Percentiles rank a stretch among this genome's conserved stretches.
These are phyloP conservation scores for Cheirogaleus major DNA, from an alignment of 2,797 vertebrate genomes.

Conservation along the genomic window DNA sequence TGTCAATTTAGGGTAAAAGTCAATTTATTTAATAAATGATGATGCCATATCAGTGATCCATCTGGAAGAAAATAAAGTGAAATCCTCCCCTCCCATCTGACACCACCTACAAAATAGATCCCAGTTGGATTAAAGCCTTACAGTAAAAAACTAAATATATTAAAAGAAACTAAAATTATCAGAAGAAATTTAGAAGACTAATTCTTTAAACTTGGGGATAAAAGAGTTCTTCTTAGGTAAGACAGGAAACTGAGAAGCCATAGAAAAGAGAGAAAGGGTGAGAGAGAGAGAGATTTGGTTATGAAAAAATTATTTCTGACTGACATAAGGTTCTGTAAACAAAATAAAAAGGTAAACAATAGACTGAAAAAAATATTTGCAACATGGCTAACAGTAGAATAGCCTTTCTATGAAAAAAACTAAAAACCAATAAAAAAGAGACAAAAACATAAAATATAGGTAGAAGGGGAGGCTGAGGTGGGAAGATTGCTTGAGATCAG, in stretches of 20 bases:
- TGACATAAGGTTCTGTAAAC: not conserved
- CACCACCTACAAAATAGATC: not conserved
- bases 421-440: not conserved
- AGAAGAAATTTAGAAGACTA: not conserved
- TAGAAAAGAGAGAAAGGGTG: not conserved
- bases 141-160: not conserved
- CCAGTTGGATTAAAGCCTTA: not conserved
- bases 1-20: not conserved
- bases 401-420: not conserved
- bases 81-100: not conserved
- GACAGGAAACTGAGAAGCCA: not conserved
- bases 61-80: slow-evolving; percentile 16
- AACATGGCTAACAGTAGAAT: not conserved
- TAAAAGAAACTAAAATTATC: slow-evolving; percentile 35
- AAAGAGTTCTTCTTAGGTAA: not conserved
- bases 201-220: not conserved
- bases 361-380: not conserved
- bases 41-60: not conserved
- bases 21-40: not conserved
- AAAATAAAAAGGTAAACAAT: slow-evolving; percentile 21
- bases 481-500: too few relatives aligned
- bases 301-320: not conserved
- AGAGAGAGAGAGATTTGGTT: not conserved
- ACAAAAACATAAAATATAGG: not conserved
- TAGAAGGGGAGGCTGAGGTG: not conserved